phyloP scores from a whole-genome alignment of 2,113 vertebrate genomes.

The Anarhynchus alexandrinus region DNA sequence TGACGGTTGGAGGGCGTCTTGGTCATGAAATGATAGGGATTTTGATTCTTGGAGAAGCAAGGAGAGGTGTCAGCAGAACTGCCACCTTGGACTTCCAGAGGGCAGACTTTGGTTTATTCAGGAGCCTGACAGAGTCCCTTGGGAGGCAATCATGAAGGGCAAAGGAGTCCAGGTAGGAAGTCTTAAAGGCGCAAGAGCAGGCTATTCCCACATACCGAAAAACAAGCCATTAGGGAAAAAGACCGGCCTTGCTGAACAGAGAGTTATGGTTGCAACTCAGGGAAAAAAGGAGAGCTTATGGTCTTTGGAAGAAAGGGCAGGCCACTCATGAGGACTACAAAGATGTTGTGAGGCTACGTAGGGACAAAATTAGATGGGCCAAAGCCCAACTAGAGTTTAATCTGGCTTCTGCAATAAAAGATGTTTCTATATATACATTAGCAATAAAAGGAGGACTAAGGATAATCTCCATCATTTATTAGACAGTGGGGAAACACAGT shows the following conservation, averaged over 20 bases:
- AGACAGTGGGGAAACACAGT: too few species aligned
- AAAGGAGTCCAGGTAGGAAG: neutral
- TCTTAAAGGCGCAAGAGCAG: neutral
- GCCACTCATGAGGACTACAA: neutral
- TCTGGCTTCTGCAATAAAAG: too few species aligned
- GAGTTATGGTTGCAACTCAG: neutral
- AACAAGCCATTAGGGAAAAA: neutral
- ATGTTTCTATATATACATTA: too few species aligned
- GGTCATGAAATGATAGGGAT: too few species aligned
- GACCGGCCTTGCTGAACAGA: neutral
- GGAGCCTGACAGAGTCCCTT: neutral
- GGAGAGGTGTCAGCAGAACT: too few species aligned
- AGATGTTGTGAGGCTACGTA: too few species aligned
- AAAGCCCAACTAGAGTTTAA: too few species aligned
- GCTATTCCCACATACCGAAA: neutral
- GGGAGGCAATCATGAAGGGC: neutral
- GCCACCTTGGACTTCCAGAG: neutral
- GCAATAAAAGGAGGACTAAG: too few species aligned
- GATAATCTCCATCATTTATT: too few species aligned
- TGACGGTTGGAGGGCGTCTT: neutral
- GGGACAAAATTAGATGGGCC: too few species aligned
- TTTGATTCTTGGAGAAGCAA: neutral
- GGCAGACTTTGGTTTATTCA: neutral
- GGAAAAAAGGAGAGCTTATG: neutral
- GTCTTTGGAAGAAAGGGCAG: neutral